phyloP scores from a whole-genome alignment of 2,888 invertebrate genomes.

The Eurois occulta region DNA sequence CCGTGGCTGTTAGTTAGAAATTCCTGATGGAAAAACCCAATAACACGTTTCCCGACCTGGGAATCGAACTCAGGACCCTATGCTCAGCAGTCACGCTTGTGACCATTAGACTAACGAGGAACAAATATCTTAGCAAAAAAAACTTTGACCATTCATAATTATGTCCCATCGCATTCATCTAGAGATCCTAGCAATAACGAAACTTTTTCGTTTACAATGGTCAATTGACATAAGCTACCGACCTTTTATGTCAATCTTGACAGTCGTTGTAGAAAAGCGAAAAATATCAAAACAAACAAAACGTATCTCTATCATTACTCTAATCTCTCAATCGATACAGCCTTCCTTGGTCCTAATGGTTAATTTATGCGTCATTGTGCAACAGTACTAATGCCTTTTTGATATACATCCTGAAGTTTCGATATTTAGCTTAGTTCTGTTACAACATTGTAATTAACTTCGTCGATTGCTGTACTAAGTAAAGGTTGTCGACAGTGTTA shows the following conservation, averaged over 20 bases:
- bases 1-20: too few species aligned
- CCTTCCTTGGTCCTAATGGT: constrained; percentile 48
- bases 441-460: constrained; percentile 61
- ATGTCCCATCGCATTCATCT: too few species aligned
- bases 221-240: neutral
- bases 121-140: too few species aligned
- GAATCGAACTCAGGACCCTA: too few species aligned
- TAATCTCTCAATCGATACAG: constrained; percentile 40
- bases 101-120: too few species aligned
- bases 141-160: too few species aligned
- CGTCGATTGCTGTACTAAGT: constrained; percentile 35
- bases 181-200: too few species aligned
- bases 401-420: constrained; percentile 63
- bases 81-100: too few species aligned
- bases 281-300: neutral
- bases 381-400: constrained; percentile 58
- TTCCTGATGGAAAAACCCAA: too few species aligned
- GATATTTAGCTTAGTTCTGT: constrained; percentile 50
- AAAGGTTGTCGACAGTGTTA: constrained; percentile 14
- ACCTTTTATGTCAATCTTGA: neutral
- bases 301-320: constrained; percentile 38
- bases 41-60: too few species aligned
- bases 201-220: too few species aligned
- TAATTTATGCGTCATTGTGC: constrained; percentile 63
- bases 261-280: neutral